Conservation (phyloP, 2,797 vertebrate species). For the Pelochelys cantorii region DNA sequence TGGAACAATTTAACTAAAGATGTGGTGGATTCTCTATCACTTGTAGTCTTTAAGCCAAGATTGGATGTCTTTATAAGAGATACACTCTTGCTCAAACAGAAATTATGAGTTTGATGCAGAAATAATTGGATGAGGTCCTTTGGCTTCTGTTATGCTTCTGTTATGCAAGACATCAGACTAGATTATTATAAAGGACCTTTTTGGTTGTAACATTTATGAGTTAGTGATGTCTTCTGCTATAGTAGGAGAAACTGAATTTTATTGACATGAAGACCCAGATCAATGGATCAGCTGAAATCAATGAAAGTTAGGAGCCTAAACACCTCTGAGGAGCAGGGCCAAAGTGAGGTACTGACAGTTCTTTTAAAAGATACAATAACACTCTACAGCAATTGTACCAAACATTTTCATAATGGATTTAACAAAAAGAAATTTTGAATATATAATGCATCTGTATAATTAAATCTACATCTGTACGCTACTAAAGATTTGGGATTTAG, state of each 20-base stretch:
- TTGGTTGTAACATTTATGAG: not conserved
- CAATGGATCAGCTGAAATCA: not conserved
- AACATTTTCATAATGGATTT: not conserved
- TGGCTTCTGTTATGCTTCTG: not conserved
- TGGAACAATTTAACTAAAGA: not conserved
- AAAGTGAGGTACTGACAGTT: not conserved
- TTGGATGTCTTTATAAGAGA: not conserved
- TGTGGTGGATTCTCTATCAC: not conserved
- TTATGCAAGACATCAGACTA: not conserved
- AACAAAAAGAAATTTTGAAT: conserved; percentile 12
- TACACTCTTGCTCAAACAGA: not conserved
- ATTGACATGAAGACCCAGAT: not conserved
- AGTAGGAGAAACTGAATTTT: not conserved
- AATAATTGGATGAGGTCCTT: not conserved
- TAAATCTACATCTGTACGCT: not conserved
- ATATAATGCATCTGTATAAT: not conserved
- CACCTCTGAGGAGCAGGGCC: not conserved
- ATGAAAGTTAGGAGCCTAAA: not conserved
- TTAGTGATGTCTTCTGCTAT: not conserved
- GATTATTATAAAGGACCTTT: not conserved
- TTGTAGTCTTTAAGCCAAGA: not conserved
- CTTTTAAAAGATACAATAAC: not conserved
- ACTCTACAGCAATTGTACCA: not conserved
- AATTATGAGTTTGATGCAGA: not conserved
- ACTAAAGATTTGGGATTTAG: conserved; percentile 1